phyloP scores from a whole-genome alignment of 2,113 vertebrate genomes.

The Mugil cephalus region DNA sequence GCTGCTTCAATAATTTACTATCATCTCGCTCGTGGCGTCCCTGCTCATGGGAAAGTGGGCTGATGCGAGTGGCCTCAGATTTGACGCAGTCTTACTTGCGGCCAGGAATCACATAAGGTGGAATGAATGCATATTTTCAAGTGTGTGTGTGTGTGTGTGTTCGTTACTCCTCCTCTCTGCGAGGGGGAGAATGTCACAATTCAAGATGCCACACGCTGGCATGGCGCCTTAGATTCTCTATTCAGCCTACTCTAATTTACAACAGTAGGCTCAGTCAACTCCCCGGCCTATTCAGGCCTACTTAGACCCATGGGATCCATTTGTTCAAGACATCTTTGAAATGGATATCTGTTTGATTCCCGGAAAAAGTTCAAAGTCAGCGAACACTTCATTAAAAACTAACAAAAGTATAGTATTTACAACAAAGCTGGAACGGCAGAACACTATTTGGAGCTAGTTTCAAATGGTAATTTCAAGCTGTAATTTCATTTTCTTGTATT shows the following conservation, averaged over 20 bases:
- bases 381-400: neutral
- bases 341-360: neutral
- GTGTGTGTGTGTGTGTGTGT: neutral
- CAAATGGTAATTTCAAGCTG: too few species aligned
- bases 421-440: neutral
- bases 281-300: neutral
- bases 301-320: neutral
- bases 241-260: constrained; percentile 55
- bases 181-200: constrained; percentile 46
- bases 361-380: neutral
- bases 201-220: constrained; percentile 63
- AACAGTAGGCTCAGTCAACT: constrained; percentile 47
- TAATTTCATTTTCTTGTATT: too few species aligned
- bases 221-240: constrained; percentile 51
- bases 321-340: constrained; percentile 10
- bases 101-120: constrained; percentile 17
- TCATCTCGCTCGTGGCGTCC: neutral
- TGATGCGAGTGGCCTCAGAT: constrained; percentile 9
- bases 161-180: constrained; percentile 33
- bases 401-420: neutral
- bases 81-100: constrained; percentile 27
- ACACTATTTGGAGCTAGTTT: too few species aligned
- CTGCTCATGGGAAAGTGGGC: constrained; percentile 29
- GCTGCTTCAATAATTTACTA: constrained; percentile 51
- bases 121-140: constrained; percentile 3